Conservation (phyloP, 2,113 vertebrate genomes). For the Phylloscopus whistleri region DNA sequence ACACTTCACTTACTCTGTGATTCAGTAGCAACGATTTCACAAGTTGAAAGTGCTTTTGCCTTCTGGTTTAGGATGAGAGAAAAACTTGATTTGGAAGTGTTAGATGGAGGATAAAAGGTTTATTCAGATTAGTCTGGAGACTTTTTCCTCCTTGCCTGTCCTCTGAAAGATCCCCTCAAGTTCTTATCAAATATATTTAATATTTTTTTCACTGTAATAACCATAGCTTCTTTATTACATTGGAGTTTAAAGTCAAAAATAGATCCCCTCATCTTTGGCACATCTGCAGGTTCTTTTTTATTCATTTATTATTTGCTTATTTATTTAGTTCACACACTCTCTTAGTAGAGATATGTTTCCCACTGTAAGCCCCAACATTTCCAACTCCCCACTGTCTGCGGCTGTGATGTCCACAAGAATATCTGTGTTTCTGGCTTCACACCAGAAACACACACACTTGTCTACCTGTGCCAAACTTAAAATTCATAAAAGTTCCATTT, state of each 20-base stretch:
- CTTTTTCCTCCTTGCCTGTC: background rate
- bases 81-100: background rate
- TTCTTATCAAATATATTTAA: background rate
- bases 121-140: background rate
- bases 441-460: too few relatives aligned
- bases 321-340: background rate
- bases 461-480: background rate
- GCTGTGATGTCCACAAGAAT: background rate
- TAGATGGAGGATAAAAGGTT: background rate
- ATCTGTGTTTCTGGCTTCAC: background rate
- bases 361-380: background rate
- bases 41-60: background rate
- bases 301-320: constrained; percentile 13
- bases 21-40: background rate
- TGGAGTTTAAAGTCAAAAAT: background rate
- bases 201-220: background rate
- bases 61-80: background rate
- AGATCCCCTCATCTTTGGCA: background rate
- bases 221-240: background rate
- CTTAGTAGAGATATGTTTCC: background rate
- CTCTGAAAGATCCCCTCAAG: background rate
- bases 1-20: background rate
- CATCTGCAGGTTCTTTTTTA: background rate
- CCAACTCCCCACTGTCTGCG: background rate
- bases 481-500: background rate